Evolutionary conservation across 2,888 invertebrate species (phyloP).

Genomic region (Cistogaster globosa): DNA sequence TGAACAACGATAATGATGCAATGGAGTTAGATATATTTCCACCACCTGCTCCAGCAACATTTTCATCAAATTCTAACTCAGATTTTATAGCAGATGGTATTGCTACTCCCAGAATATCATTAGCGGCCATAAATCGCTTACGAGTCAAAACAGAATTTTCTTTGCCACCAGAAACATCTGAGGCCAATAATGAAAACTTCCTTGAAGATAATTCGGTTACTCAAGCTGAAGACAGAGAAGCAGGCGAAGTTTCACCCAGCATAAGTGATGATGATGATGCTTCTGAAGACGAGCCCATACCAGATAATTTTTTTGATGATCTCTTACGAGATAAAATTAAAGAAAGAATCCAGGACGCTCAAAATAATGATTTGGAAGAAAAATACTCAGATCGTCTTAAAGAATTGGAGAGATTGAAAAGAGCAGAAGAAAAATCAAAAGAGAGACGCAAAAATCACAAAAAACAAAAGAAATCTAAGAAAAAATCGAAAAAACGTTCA

Average conservation of each 20-base stretch:
- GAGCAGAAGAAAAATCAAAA: conserved; percentile 6
- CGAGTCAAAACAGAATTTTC: conserved; percentile 61
- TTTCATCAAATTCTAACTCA: background rate
- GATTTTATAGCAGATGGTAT: conserved; percentile 50
- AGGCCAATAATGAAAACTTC: conserved; percentile 10
- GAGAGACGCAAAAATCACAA: conserved; percentile 41
- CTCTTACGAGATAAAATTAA: conserved; percentile 68
- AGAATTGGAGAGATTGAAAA: conserved; percentile 44
- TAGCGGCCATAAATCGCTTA: conserved; percentile 42
- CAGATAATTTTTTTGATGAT: conserved; percentile 72
- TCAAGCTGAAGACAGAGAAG: background rate
- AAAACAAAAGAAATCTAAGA: conserved; percentile 72
- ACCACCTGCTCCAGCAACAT: conserved; percentile 20
- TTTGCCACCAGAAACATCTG: background rate
- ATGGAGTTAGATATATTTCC: background rate
- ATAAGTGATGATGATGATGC: background rate
- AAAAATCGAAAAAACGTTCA: conserved; percentile 70
- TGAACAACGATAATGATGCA: background rate
- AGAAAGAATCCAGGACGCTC: conserved; percentile 60
- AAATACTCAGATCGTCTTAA: conserved; percentile 70
- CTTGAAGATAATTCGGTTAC: background rate
- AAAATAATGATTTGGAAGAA: conserved; percentile 63
- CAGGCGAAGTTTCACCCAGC: background rate
- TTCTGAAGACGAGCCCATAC: conserved; percentile 58
- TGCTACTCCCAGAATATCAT: conserved; percentile 43